Base-by-base conservation (phyloP, 2,888 invertebrate genomes). In the Didymodactylos carnosus region DNA sequence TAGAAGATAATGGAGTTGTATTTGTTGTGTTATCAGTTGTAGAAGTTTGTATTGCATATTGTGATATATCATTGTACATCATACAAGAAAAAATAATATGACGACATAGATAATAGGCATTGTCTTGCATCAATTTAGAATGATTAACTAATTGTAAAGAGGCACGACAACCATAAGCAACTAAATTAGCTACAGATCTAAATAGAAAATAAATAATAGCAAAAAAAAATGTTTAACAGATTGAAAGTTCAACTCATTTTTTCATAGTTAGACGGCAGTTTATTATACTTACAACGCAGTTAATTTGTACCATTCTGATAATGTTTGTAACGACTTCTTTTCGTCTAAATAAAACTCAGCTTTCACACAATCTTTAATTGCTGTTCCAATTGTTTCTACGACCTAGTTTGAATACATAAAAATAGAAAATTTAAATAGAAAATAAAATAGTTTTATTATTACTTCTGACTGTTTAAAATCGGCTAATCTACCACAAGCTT, bases 401-500 rank as follows among this genome's bases (percentile, higher is more conserved):
- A 62, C 62, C 62, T 62, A 35, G n/a, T 19, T 35, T n/a, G n/a
- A n/a, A n/a, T n/a, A n/a, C n/a, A 19, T n/a, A 35, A 16, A 16
- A 2, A 35, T 29, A 2, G 1, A 35, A 62, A 35, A 6, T 8
- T 16, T 23, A 49, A 49, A 35, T 49, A 23, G 13, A 13, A 51
- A 25, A 2, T 2, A 13, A 51, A 51, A 3, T 62, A 29, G 3
- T 8, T 62, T 29, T 8, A 35, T 35, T 62, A 19, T 62, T 41
- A 71, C 71, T 46, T 71, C 53, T 10, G 74, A 62, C 46, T 74
- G 71, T 74, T 43, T 51, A 39, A 74, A 71, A 29, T 74, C 71
- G n/a, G 74, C 46, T 69, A 74, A 69, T 29, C 71, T 75, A 10
- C 72, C 71, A 72, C 75, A 72, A 19, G 75, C 75, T 69, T 53